A percentile compares a stretch with the other conserved stretches of the same genome.
phyloP scores from a whole-genome alignment of 2,113 vertebrate genomes.

The Meleagris gallopavo region DNA sequence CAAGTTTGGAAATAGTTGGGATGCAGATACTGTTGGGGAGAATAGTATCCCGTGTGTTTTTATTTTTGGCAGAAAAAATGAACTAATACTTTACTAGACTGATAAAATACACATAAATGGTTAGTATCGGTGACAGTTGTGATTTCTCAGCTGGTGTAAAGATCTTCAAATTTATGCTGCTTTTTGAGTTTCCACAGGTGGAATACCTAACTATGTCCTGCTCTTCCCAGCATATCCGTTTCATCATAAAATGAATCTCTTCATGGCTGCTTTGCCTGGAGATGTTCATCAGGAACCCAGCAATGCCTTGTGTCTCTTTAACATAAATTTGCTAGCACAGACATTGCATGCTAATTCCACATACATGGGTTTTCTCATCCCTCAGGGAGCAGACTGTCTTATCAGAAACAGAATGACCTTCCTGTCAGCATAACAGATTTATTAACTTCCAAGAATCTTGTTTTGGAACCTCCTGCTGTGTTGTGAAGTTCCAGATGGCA shows the following conservation, averaged over 20 bases:
- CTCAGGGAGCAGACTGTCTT: not conserved
- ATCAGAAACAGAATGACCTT: slow-evolving; percentile 1
- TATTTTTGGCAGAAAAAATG: not conserved
- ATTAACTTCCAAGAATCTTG: slow-evolving; percentile 20
- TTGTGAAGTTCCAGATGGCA: slow-evolving; percentile 39
- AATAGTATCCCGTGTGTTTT: not conserved
- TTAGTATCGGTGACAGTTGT: not conserved
- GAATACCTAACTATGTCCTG: not conserved
- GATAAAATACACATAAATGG: not conserved
- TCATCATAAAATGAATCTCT: not conserved
- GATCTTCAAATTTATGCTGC: not conserved
- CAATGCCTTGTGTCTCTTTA: not conserved
- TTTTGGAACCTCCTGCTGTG: slow-evolving; percentile 38
- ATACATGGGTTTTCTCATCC: not conserved
- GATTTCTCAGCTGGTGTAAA: not conserved
- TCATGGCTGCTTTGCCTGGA: not conserved
- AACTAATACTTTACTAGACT: not conserved
- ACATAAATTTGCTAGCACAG: not conserved
- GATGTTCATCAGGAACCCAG: not conserved
- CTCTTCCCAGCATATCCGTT: not conserved
- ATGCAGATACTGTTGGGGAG: not conserved
- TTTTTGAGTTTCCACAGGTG: not conserved
- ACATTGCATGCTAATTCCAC: not conserved
- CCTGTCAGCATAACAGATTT: slow-evolving; percentile 36
- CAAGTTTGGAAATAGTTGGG: not conserved